Conservation (phyloP, 2,888 invertebrate genomes). For the Masnerella sp. region DNA sequence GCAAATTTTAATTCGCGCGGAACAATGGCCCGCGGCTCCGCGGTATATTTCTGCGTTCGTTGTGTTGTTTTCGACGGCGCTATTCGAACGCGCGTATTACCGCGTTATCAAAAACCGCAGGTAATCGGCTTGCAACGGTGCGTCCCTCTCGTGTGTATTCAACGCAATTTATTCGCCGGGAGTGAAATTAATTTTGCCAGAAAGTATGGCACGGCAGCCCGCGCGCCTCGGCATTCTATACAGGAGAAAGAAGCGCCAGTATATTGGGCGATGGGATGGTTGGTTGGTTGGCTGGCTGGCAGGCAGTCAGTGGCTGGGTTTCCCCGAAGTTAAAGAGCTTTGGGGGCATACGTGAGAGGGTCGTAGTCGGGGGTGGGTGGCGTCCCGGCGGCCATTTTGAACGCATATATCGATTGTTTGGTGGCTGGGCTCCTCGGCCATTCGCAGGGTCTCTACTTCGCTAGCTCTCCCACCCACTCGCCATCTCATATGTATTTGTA, state of each 20-base stretch:
- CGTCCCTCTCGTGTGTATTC: constrained; percentile 45
- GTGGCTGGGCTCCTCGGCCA: constrained; percentile 77
- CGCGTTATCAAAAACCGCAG: constrained; percentile 36
- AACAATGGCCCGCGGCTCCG: constrained; percentile 17
- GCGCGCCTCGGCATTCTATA: constrained; percentile 53
- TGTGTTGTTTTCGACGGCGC: constrained; percentile 4
- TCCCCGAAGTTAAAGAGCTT: constrained; percentile 74
- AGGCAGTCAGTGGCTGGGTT: constrained; percentile 72
- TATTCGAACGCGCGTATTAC: constrained; percentile 10
- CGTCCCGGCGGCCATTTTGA: constrained; percentile 78
- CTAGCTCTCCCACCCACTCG: constrained; percentile 46
- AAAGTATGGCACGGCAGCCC: constrained; percentile 56
- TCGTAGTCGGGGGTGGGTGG: constrained; percentile 73
- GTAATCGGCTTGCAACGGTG: constrained; percentile 55
- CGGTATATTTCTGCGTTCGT: too few species aligned
- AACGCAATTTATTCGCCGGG: constrained; percentile 53
- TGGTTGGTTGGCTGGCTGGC: constrained; percentile 70
- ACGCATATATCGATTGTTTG: constrained; percentile 79
- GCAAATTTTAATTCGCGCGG: constrained; percentile 23
- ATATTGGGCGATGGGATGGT: constrained; percentile 67
- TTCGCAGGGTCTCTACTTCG: constrained; percentile 70
- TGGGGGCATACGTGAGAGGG: constrained; percentile 74
- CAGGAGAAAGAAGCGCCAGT: constrained; percentile 54
- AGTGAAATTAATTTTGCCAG: constrained; percentile 64
- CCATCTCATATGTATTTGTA: constrained; percentile 51